Conservation (phyloP, 2,888 invertebrate species). For the Branchellion lobata region DNA sequence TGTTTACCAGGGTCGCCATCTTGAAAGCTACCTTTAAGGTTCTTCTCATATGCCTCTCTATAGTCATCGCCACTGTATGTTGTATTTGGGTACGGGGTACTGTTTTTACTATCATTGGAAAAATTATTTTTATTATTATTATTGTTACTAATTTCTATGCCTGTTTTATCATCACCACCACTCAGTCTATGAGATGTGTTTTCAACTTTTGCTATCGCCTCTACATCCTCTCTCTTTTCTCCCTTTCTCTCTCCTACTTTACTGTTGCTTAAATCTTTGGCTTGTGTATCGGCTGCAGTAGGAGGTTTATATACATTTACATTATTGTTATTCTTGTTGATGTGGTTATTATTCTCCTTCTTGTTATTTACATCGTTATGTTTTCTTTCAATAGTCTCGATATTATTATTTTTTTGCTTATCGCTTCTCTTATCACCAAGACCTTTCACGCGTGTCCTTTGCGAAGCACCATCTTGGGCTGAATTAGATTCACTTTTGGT, state of each 20-base stretch:
- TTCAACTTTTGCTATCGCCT: constrained; percentile 1
- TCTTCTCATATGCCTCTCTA: neutral
- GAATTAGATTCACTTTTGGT: neutral
- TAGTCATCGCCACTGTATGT: neutral
- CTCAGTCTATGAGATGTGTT: neutral
- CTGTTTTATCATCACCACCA: constrained; percentile 4
- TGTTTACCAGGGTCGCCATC: neutral
- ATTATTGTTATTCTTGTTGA: neutral
- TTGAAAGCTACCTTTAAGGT: neutral
- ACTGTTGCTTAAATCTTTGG: neutral
- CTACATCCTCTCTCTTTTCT: neutral
- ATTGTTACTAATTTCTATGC: neutral
- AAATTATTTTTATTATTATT: neutral
- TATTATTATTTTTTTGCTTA: neutral
- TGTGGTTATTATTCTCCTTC: too few relatives aligned
- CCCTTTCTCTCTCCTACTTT: constrained; percentile 2
- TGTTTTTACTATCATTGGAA: neutral
- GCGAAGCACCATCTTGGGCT: neutral
- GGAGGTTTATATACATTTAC: neutral
- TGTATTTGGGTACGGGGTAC: neutral
- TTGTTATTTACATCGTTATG: neutral
- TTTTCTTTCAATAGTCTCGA: neutral
- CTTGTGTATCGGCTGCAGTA: constrained; percentile 10
- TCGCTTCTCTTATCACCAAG: neutral
- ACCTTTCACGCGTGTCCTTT: neutral